Evolutionary conservation across 2,888 invertebrate species (phyloP).

Genomic region (Emmelina monodactyla): DNA sequence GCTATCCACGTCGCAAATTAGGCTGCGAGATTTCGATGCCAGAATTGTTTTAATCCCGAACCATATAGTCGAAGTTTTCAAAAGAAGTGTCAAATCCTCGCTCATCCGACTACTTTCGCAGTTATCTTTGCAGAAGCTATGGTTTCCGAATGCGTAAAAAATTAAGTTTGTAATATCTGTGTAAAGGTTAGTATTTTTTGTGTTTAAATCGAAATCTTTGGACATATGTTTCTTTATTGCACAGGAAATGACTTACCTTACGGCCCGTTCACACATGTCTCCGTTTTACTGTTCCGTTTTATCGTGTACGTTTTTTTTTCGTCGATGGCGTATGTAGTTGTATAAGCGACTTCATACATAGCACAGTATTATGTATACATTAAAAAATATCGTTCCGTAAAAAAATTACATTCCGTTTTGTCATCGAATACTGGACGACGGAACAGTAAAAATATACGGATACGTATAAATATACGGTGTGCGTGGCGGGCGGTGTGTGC

Average conservation of each 20-base stretch:
- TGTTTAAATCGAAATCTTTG: not conserved
- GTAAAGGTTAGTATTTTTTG: constrained; percentile 1
- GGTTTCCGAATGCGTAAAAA: constrained; percentile 8
- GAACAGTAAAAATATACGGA: too few relatives aligned
- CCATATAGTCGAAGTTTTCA: constrained; percentile 5
- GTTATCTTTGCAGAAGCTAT: constrained; percentile 4
- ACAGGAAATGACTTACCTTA: constrained; percentile 5
- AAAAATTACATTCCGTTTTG: too few relatives aligned
- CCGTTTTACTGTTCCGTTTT: too few relatives aligned
- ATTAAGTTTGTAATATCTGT: constrained; percentile 5
- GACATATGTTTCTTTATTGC: constrained; percentile 6
- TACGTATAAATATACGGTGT: too few relatives aligned
- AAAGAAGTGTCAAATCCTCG: not conserved
- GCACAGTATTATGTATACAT: too few relatives aligned
- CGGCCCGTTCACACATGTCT: too few relatives aligned
- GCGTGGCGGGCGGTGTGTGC: too few relatives aligned
- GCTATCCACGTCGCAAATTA: constrained; percentile 17
- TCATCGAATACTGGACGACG: too few relatives aligned
- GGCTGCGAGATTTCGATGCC: constrained; percentile 9
- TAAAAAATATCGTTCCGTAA: too few relatives aligned
- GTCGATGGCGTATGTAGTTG: too few relatives aligned
- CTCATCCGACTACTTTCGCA: constrained; percentile 5
- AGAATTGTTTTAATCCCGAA: constrained; percentile 7
- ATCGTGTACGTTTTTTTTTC: too few relatives aligned
- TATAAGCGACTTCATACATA: too few relatives aligned